Evolutionary conservation across 2,888 invertebrate species (phyloP), one percentile per base, ranked within the genome.

Genomic region (Rotaria macrura): DNA sequence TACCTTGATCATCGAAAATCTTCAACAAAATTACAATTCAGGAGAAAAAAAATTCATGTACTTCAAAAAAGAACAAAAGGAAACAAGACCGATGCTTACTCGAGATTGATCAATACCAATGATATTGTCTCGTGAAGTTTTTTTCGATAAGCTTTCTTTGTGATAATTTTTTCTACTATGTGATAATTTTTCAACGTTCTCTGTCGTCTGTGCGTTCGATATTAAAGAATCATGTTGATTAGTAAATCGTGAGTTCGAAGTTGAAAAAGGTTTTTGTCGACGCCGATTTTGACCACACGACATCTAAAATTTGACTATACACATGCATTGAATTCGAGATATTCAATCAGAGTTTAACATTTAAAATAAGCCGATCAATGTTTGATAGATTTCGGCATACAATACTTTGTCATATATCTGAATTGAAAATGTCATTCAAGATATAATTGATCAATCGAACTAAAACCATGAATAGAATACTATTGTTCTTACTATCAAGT

Each of bases 271-370:
- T 43, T 14, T 65, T 65, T 34, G 20, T 65, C 43, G 43, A 43
- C 79, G 79, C 12, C 79, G 40, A 79, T 79, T 5, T 25, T n/a
- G 79, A 43, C 79, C 79, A 43, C 79, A 79, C 43, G 79, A 79
- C 79, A 79, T 79, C 43, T 40, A 43, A 2, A 14, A 43, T 38
- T 43, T 1, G 0, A 74, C n/a, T n/a, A n/a, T n/a, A 17, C 34
- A 34, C 4, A 65, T 65, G 17, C 5, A 34, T 34, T 34, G 6
- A 14, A 65, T 65, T 65, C 3, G 25, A 54, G 20, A 4, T 2
- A 52, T 52, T 52, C 10, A 52, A 52, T 20, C 52, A 23, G 7
- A 65, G 14, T 34, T 0, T 65, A 65, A 29, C 23, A 29, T 9
- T 23, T 17, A 3, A 1, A 65, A 29, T 65, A n/a, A 65, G 14